These are phyloP conservation scores for Drosophila kurseongensis DNA, from an alignment of 1,140 invertebrate genomes.

Conservation along the genomic window DNA sequence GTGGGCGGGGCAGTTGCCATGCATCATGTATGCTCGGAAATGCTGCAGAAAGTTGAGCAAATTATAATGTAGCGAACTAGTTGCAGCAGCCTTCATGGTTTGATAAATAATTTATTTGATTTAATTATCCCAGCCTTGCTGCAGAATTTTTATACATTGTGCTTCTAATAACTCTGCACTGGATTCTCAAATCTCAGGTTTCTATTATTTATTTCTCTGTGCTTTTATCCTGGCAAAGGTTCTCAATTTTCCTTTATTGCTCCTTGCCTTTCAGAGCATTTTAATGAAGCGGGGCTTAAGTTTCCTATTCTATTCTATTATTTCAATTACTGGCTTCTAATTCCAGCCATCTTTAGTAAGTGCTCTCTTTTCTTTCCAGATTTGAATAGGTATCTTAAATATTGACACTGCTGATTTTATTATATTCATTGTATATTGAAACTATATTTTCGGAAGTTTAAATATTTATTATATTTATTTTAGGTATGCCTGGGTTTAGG, in stretches of 20 bases:
- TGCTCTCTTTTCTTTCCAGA: neutral
- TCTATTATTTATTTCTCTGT: neutral
- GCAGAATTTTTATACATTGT: neutral
- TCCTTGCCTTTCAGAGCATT: neutral
- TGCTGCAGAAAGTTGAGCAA: constrained; percentile 38
- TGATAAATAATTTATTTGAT: constrained; percentile 37
- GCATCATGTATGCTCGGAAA: constrained; percentile 13
- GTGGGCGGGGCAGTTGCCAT: constrained; percentile 11
- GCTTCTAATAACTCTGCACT: neutral
- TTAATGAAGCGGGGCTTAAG: neutral
- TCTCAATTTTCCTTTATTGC: neutral
- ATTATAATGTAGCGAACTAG: constrained; percentile 26
- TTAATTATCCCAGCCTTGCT: constrained; percentile 18
- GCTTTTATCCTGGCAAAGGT: neutral
- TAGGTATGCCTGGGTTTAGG: no score
- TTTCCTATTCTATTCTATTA: neutral
- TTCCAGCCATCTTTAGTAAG: neutral
- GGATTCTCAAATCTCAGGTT: neutral
- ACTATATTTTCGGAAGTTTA: no score
- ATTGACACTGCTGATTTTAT: no score
- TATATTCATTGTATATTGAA: no score
- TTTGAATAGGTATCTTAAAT: neutral
- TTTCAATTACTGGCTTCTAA: neutral
- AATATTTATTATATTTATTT: no score
- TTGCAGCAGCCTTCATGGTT: constrained; percentile 1